Evolutionary conservation across 2,888 invertebrate species (phyloP), one percentile per base, ranked within the genome.

Genomic region (Rhagonycha lutea): DNA sequence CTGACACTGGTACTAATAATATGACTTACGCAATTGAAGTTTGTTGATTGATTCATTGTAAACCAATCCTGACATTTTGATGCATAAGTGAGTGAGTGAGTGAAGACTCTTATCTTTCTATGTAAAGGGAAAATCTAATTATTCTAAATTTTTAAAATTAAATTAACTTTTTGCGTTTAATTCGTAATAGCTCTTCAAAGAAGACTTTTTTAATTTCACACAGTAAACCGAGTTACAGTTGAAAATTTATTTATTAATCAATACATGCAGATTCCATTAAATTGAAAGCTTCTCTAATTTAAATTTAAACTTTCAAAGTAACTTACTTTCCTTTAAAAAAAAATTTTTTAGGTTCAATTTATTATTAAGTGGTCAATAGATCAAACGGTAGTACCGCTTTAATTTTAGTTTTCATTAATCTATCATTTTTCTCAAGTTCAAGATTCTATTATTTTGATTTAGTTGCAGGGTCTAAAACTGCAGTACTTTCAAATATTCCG

Each of bases 401-500:
- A 8, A 61, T 7, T 61, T 61, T n/a, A 8, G 61, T 61, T 61
- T 61, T 61, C 14, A 61, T 60, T 7, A 14, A 9, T 63, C 11
- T 12, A 63, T 24, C 7, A 24, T 4, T 12, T 12, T 32, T 12
- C 4, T 12, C 3, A 12, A 32, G 12, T 5, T 14, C 32, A 32
- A 32, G 32, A 12, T 32, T 32, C 47, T 47, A 47, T 47, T 47
- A 47, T 47, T 47, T n/a, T 47, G n/a, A n/a, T 47, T 26, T 28
- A 76, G 76, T 68, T 76, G 80, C 83, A 68, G 76, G 84, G 24
- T 81, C 85, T 2, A 86, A 86, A 82, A 77, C 83, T 65, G 72
- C 82, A 70, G 80, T 84, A 18, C 82, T 87, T n/a, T 83, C 85
- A 26, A 86, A 85, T 78, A 85, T 80, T 76, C 78, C 80, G 63